These are phyloP conservation scores for Phrynocephalus vlangalii DNA, from an alignment of 2,797 vertebrate species.

Conservation along the genomic window DNA sequence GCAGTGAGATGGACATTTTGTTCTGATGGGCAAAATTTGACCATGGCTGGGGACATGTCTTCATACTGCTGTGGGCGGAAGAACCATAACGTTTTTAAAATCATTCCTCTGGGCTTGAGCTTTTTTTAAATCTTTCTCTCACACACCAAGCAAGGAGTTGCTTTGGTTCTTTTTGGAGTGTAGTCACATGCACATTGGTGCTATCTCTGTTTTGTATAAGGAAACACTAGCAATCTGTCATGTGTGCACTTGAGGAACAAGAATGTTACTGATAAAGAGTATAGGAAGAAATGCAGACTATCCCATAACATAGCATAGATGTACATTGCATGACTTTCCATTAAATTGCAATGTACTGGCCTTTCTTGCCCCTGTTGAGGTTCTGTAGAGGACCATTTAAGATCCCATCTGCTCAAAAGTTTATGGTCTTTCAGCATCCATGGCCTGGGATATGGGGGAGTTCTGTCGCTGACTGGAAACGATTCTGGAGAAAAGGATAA, in stretches of 20 bases:
- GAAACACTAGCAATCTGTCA: background rate
- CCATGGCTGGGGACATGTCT: background rate
- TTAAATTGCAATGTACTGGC: background rate
- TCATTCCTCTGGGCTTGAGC: background rate
- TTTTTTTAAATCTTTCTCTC: background rate
- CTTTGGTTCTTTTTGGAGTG: background rate
- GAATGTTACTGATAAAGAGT: background rate
- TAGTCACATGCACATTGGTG: background rate
- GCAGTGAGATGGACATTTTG: background rate
- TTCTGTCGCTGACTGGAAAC: no score
- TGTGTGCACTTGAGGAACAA: background rate
- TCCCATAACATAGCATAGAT: background rate
- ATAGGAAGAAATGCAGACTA: background rate
- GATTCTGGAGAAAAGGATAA: no score
- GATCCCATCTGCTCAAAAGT: background rate
- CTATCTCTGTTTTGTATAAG: background rate
- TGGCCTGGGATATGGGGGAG: background rate
- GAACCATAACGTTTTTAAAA: background rate
- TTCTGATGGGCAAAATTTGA: background rate
- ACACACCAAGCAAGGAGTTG: background rate
- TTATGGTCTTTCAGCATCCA: background rate
- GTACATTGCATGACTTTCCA: background rate
- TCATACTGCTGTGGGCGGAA: background rate
- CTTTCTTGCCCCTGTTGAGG: background rate
- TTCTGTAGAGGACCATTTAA: background rate